Evolutionary conservation across 1,140 invertebrate genomes (phyloP).

Genomic region (Heterodera carotae): DNA sequence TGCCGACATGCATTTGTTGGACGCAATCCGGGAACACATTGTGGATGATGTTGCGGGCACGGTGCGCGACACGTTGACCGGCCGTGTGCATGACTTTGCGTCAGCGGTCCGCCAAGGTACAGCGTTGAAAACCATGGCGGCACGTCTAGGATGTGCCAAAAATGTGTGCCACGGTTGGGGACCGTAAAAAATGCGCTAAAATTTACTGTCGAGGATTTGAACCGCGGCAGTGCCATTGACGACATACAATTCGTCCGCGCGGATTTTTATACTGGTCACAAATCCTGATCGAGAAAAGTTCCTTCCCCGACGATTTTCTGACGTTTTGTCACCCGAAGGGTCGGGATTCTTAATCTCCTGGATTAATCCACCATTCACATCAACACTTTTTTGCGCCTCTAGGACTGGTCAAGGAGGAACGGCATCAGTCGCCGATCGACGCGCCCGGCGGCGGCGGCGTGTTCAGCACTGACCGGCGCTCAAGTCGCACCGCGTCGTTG

Average conservation of each 20-base stretch:
- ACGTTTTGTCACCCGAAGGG: no score
- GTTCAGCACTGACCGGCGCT: conserved; percentile 14
- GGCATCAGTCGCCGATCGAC: conserved; percentile 73
- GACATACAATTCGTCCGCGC: no score
- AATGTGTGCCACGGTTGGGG: no score
- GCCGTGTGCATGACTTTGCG: conserved; percentile 38
- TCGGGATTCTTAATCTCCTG: no score
- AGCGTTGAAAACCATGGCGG: no score
- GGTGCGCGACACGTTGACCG: conserved; percentile 73
- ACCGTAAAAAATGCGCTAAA: no score
- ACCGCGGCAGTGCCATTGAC: no score
- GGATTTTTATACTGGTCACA: no score
- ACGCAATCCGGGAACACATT: conserved; percentile 79
- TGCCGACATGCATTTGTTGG: conserved; percentile 77
- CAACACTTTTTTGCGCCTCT: background rate
- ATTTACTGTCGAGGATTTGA: no score
- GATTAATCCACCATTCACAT: background rate
- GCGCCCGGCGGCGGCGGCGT: conserved; percentile 67
- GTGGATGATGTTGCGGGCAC: conserved; percentile 78
- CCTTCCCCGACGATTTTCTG: no score
- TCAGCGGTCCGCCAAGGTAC: conserved; percentile 39
- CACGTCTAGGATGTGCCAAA: no score
- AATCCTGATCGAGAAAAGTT: no score
- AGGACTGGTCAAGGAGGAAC: conserved; percentile 73
- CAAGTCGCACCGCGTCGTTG: conserved; percentile 21